phyloP scores from a whole-genome alignment of 2,113 vertebrate species.

The Butorides virescens region DNA sequence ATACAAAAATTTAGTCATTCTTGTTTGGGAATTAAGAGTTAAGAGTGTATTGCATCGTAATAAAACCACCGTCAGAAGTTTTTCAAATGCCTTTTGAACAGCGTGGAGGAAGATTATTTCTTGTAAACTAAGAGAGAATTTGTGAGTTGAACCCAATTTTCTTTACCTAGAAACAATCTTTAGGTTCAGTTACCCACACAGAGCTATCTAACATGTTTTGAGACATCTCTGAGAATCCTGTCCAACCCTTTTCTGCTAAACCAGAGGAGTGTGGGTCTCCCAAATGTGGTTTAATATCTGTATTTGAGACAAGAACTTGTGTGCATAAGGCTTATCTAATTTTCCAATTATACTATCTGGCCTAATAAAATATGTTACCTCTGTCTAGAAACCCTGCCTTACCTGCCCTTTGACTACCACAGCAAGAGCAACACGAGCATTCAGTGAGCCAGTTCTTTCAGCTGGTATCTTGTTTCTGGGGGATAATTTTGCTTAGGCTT shows the following conservation, averaged over 20 bases:
- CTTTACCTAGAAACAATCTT: not conserved
- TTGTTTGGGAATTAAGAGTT: not conserved
- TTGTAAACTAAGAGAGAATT: not conserved
- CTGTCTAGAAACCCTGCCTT: not conserved
- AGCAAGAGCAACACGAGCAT: not conserved
- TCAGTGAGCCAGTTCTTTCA: not conserved
- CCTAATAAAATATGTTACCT: not conserved
- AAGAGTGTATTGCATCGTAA: not conserved
- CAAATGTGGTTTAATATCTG: not conserved
- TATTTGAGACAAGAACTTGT: not conserved
- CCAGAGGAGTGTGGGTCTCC: not conserved
- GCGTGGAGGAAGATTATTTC: not conserved
- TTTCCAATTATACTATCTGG: not conserved
- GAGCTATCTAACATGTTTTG: not conserved
- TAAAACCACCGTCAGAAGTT: not conserved
- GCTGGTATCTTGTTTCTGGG: not conserved
- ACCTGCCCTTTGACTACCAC: not conserved
- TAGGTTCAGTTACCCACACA: not conserved
- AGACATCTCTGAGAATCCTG: not conserved
- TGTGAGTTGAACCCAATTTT: not conserved
- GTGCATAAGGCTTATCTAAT: not conserved
- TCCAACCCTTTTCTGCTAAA: not conserved
- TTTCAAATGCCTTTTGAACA: not conserved
- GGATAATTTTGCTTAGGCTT: not conserved
- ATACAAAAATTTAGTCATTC: not conserved